These are phyloP conservation scores for Otus sunia DNA, from an alignment of 2,113 vertebrate species.

Conservation along the genomic window DNA sequence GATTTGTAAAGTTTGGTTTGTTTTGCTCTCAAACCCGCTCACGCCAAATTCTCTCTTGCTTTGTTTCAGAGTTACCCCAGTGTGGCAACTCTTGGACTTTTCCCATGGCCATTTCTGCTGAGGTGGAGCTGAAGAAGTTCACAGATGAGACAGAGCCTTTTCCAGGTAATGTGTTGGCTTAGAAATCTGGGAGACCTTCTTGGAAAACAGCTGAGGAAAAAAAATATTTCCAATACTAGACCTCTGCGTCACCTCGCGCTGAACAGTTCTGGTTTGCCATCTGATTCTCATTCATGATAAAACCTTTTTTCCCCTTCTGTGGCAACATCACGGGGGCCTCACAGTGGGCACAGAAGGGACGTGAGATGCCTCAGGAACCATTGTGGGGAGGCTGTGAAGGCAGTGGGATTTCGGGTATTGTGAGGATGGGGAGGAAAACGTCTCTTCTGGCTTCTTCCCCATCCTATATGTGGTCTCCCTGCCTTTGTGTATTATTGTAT, in stretches of 20 bases:
- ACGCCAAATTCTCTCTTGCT: background rate
- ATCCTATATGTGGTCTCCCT: background rate
- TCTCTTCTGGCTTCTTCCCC: background rate
- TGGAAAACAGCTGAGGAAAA: background rate
- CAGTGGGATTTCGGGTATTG: background rate
- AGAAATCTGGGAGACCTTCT: background rate
- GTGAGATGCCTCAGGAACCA: background rate
- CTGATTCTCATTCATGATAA: background rate
- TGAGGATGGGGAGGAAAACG: constrained; percentile 2
- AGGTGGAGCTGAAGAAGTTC: background rate
- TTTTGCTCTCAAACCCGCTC: background rate
- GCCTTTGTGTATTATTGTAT: constrained; percentile 32
- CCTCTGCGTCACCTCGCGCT: background rate
- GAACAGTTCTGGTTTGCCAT: background rate
- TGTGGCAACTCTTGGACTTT: background rate
- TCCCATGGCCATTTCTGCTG: background rate
- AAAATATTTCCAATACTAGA: background rate
- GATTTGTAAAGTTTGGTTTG: background rate
- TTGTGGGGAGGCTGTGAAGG: background rate
- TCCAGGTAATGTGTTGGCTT: background rate
- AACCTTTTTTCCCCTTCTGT: background rate
- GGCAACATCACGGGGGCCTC: background rate
- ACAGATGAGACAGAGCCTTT: background rate
- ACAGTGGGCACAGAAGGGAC: background rate
- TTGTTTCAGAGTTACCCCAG: background rate